These are phyloP conservation scores for Lasioglossum leucozonium DNA, from an alignment of 2,888 invertebrate genomes.

Conservation along the genomic window DNA sequence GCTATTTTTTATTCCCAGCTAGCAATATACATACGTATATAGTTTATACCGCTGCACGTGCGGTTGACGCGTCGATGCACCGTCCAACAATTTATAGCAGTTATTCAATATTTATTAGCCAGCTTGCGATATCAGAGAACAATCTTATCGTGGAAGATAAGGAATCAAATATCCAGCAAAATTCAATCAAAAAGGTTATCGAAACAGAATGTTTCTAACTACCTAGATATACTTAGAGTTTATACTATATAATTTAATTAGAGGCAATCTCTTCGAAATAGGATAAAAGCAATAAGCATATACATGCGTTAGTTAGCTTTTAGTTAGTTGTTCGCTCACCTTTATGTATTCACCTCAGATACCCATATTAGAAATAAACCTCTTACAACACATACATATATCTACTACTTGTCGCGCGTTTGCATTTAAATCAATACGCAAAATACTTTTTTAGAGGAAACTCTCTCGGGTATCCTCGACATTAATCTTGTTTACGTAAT, in stretches of 20 bases:
- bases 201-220: not conserved
- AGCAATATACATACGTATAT: not conserved
- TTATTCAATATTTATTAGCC: not conserved
- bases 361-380: too few relatives aligned
- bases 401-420: not conserved
- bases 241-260: not conserved
- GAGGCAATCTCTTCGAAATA: not conserved
- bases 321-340: too few relatives aligned
- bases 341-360: too few relatives aligned
- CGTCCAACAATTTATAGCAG: not conserved
- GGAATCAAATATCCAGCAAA: not conserved
- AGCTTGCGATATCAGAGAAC: not conserved
- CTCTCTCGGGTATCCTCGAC: conserved; percentile 1
- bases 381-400: too few relatives aligned
- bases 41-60: not conserved
- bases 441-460: not conserved
- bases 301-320: too few relatives aligned
- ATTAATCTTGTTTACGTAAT: not conserved
- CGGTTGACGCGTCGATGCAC: not conserved
- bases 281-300: not conserved
- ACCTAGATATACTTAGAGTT: too few relatives aligned
- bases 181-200: not conserved
- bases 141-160: conserved; percentile 7
- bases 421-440: not conserved
- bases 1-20: not conserved